These are phyloP conservation scores for Coregonus sp. DNA, from an alignment of 2,797 vertebrate genomes.

Conservation along the genomic window DNA sequence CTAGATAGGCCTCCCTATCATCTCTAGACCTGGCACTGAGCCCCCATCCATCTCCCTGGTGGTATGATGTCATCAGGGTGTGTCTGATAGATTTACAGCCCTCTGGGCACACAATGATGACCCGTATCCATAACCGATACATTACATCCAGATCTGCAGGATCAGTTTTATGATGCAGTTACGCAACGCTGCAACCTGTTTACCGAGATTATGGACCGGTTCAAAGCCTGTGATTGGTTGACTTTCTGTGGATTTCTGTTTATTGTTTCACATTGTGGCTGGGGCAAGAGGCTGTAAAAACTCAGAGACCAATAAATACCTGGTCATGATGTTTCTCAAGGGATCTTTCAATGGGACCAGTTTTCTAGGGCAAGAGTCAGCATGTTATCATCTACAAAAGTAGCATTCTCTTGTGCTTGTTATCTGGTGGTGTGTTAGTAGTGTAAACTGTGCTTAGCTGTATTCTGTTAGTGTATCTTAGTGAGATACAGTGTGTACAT, in stretches of 20 bases:
- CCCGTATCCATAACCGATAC: background rate
- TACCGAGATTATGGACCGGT: background rate
- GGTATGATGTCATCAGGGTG: slow-evolving; percentile 42
- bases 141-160: background rate
- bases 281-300: background rate
- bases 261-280: background rate
- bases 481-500: background rate
- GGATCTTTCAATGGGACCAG: background rate
- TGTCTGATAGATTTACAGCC: slow-evolving; percentile 30
- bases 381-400: background rate
- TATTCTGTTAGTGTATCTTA: background rate
- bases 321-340: background rate
- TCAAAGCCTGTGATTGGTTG: background rate
- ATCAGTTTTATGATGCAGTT: background rate
- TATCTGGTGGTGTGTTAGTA: background rate
- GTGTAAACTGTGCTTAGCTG: background rate
- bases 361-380: background rate
- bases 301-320: background rate
- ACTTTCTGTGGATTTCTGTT: background rate
- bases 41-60: slow-evolving; percentile 22
- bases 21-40: slow-evolving; percentile 26
- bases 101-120: background rate
- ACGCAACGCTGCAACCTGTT: background rate
- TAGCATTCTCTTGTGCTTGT: background rate
- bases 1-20: too few species aligned